phyloP scores from a whole-genome alignment of 2,113 vertebrate species.

The Hippolais icterina region DNA sequence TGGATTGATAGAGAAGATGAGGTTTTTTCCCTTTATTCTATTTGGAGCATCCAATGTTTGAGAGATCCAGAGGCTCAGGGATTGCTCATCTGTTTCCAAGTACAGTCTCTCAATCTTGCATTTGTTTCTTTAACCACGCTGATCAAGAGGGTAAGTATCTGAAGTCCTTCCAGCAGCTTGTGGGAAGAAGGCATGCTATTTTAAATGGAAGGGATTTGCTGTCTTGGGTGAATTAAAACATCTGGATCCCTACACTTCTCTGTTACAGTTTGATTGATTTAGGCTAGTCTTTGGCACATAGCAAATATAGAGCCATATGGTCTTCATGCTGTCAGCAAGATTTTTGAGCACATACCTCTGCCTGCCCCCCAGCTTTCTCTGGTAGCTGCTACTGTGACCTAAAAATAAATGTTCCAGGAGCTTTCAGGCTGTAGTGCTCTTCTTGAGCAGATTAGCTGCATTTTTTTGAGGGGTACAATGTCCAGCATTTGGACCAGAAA shows the following conservation, averaged over 20 bases:
- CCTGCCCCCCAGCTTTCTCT: not conserved
- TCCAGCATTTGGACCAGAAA: not conserved
- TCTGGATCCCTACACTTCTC: conserved; percentile 17
- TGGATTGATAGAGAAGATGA: not conserved
- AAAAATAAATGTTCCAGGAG: not conserved
- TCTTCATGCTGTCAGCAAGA: not conserved
- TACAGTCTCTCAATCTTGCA: not conserved
- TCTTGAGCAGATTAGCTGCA: not conserved
- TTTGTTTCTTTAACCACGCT: conserved; percentile 24
- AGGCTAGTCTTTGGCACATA: not conserved
- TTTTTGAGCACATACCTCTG: not conserved
- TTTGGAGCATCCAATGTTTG: not conserved
- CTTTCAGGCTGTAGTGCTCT: not conserved
- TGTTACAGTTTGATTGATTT: not conserved
- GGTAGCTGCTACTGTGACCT: not conserved
- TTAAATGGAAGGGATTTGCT: conserved; percentile 24
- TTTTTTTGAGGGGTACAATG: not conserved
- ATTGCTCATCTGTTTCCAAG: conserved; percentile 9
- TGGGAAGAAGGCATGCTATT: conserved; percentile 12
- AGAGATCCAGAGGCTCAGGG: not conserved
- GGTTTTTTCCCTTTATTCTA: not conserved
- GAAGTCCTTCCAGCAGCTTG: conserved; percentile 25
- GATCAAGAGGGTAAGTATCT: conserved; percentile 12
- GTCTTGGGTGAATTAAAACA: conserved; percentile 52
- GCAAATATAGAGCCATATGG: not conserved